Evolutionary conservation across 64 coral and sea anemone species (phyloP).

Genomic region (Trachythela sp.): DNA sequence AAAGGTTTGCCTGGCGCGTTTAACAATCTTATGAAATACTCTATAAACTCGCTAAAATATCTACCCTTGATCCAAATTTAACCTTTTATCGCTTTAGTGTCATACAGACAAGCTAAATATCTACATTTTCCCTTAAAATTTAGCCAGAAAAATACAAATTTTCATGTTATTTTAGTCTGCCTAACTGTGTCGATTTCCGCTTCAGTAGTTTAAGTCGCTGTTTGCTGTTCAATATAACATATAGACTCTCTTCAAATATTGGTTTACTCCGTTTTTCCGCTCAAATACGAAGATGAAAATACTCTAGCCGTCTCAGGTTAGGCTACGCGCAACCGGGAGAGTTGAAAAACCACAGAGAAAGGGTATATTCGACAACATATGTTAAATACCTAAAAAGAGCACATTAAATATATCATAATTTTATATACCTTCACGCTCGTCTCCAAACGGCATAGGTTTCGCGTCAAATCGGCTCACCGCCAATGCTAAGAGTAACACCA

Average conservation of each 20-base stretch:
- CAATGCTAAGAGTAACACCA: neutral
- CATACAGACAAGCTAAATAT: too few relatives aligned
- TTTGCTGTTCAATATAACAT: too few relatives aligned
- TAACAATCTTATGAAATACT: too few relatives aligned
- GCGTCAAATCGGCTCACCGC: neutral
- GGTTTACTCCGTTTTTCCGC: neutral
- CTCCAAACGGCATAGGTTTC: neutral
- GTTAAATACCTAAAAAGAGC: neutral
- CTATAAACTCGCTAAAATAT: too few relatives aligned
- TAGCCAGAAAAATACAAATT: too few relatives aligned
- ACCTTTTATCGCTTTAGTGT: too few relatives aligned
- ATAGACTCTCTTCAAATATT: neutral
- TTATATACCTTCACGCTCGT: neutral
- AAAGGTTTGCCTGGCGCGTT: too few relatives aligned
- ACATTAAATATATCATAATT: neutral
- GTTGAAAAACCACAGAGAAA: neutral
- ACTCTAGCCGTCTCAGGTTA: neutral
- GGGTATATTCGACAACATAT: neutral
- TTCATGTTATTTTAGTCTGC: too few relatives aligned
- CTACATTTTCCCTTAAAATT: too few relatives aligned
- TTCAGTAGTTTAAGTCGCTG: too few relatives aligned
- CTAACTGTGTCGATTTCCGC: too few relatives aligned
- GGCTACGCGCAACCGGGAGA: neutral
- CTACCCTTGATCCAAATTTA: too few relatives aligned
- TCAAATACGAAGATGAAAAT: neutral